A percentile compares a stretch with the other conserved stretches of the same genome.
phyloP scores from a whole-genome alignment of 2,888 invertebrate species.

The Baronia brevicornis region DNA sequence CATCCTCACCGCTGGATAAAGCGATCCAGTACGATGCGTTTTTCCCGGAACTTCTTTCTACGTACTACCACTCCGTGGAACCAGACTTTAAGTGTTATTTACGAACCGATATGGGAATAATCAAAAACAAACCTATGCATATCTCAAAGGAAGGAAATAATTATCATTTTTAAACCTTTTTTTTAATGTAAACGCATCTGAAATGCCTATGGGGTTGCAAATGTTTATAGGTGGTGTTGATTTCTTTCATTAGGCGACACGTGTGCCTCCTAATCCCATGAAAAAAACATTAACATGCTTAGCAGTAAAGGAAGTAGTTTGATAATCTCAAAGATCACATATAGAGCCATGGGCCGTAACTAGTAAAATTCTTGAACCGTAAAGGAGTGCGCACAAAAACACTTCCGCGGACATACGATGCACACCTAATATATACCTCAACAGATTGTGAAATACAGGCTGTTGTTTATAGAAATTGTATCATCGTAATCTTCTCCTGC shows the following conservation, averaged over 20 bases:
- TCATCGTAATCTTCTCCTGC: not conserved
- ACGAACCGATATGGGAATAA: too few relatives aligned
- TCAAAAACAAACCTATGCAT: too few relatives aligned
- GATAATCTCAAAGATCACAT: conserved; percentile 10
- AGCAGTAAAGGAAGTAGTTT: conserved; percentile 4
- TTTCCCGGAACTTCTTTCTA: too few relatives aligned
- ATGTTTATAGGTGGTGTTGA: not conserved
- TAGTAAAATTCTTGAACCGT: conserved; percentile 19
- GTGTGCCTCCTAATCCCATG: too few relatives aligned
- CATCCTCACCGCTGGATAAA: too few relatives aligned
- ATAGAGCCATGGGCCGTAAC: conserved; percentile 18
- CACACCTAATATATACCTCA: conserved; percentile 12
- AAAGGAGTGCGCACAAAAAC: conserved; percentile 18
- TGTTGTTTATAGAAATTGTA: conserved; percentile 6
- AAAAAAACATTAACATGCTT: conserved; percentile 8
- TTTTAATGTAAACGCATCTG: too few relatives aligned
- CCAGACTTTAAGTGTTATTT: too few relatives aligned
- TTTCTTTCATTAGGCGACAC: not conserved
- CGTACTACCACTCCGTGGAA: too few relatives aligned
- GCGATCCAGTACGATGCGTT: too few relatives aligned
- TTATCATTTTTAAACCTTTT: too few relatives aligned
- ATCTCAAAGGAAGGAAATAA: too few relatives aligned
- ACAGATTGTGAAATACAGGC: conserved; percentile 9
- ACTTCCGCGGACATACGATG: conserved; percentile 17
- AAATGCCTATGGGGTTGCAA: too few relatives aligned